Evolutionary conservation across 1,140 invertebrate species (phyloP), one percentile per base, ranked within the genome.

Genomic region (Melanaphis sacchari): DNA sequence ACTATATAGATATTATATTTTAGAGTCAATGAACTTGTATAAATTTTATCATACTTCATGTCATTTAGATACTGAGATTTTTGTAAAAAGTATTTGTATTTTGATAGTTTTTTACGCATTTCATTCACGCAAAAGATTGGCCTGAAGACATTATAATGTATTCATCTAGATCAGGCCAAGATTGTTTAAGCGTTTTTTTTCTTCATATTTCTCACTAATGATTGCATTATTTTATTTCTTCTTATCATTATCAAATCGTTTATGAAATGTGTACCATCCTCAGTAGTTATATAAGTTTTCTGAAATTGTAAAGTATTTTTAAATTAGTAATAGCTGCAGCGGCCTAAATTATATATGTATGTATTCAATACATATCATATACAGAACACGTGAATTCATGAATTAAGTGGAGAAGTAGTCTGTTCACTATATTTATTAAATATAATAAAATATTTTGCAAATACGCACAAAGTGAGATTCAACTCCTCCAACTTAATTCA

Each of bases 401-500:
- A 95, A 95, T 94, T 95, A 96, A 96, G 96, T 96, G 95, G 95
- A 96, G 96, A 95, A 96, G 96, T 96, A 95, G 96, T 96, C 96
- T 96, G 96, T 96, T 96, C 96, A 95, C 96, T 96, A 95, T 94
- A 95, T 94, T 94, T 94, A 94, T 91, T 91, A 40, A 91, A 91
- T 90, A 91, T 81, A 46, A 81, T 93, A 84, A 84, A 93, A 82
- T 84, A 93, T 90, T 90, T 90, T 85, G 46, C 91, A 54, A 52
- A 49, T 93, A 46, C 26, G 43, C 81, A 82, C 91, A 95, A 95
- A 95, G 96, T 96, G 96, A 96, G 96, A 96, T 96, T 96, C 96
- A 96, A 96, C 96, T 96, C 96, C 96, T 96, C 96, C 96, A 96
- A 96, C 96, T 96, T 96, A 96, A 96, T 95, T 95, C 95, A 94